Evolutionary conservation across 2,113 vertebrate genomes (phyloP).

Genomic region (Aptenodytes patagonicus): DNA sequence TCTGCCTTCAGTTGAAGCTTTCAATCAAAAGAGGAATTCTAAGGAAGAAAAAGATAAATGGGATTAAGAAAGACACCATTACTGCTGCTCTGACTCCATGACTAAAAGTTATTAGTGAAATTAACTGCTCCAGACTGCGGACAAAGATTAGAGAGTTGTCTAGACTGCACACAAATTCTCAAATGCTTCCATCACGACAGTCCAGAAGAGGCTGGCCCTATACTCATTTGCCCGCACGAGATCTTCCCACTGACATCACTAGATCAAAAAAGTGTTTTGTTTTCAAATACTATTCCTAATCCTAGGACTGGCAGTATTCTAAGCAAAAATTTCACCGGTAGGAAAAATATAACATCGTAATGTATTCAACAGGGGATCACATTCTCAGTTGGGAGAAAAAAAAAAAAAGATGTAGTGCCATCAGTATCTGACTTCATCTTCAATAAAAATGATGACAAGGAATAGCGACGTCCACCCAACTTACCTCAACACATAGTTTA

Average conservation of each 20-base stretch:
- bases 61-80: neutral
- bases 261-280: neutral
- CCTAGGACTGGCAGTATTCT: neutral
- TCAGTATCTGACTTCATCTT: neutral
- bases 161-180: neutral
- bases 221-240: neutral
- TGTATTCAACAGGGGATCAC: neutral
- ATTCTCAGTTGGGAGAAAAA: neutral
- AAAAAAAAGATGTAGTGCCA: neutral
- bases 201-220: neutral
- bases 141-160: neutral
- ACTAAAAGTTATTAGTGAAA: neutral
- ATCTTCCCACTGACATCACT: neutral
- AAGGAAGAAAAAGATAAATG: neutral
- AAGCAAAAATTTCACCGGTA: neutral
- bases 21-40: neutral
- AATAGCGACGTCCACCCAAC: neutral
- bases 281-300: neutral
- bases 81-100: neutral
- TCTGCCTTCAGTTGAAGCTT: neutral
- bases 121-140: neutral
- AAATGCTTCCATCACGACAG: neutral
- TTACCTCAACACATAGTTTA: conserved; percentile 98
- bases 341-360: neutral
- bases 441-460: neutral